phyloP scores from a whole-genome alignment of 2,113 vertebrate species.

The Myrmecophaga tridactyla region DNA sequence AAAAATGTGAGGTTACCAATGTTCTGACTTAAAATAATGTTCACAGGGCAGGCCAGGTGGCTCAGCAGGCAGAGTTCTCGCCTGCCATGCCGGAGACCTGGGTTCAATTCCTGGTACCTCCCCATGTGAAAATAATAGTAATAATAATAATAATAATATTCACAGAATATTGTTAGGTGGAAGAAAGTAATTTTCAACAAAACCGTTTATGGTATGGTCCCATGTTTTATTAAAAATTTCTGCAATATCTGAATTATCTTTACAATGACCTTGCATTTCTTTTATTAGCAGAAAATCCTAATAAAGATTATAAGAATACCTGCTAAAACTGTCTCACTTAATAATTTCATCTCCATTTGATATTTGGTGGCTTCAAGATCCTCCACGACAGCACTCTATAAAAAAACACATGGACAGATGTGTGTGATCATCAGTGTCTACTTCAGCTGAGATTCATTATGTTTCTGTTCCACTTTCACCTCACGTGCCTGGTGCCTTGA shows the following conservation, averaged over 20 bases:
- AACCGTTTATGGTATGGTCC: background rate
- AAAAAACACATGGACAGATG: background rate
- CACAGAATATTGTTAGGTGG: background rate
- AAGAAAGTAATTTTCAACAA: background rate
- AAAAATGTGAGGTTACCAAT: background rate
- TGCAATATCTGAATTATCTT: background rate
- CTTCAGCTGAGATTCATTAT: background rate
- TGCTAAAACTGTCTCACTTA: constrained; percentile 51
- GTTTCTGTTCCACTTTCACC: background rate
- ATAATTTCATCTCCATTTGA: constrained; percentile 55
- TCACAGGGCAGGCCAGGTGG: too few species aligned
- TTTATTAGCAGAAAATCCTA: background rate
- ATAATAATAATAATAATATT: too few species aligned
- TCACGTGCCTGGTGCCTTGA: background rate
- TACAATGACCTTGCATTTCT: background rate
- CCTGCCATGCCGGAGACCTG: too few species aligned
- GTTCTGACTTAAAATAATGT: background rate
- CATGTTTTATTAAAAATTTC: constrained; percentile 7
- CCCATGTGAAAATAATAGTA: too few species aligned
- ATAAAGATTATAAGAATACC: constrained; percentile 67
- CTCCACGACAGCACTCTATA: constrained; percentile 11
- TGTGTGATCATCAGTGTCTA: rapidly evolving
- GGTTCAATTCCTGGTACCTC: too few species aligned
- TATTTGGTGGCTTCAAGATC: background rate
- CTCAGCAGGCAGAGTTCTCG: too few species aligned